Conservation (phyloP, 2,113 vertebrate genomes). For the Ramphastos sulfuratus region DNA sequence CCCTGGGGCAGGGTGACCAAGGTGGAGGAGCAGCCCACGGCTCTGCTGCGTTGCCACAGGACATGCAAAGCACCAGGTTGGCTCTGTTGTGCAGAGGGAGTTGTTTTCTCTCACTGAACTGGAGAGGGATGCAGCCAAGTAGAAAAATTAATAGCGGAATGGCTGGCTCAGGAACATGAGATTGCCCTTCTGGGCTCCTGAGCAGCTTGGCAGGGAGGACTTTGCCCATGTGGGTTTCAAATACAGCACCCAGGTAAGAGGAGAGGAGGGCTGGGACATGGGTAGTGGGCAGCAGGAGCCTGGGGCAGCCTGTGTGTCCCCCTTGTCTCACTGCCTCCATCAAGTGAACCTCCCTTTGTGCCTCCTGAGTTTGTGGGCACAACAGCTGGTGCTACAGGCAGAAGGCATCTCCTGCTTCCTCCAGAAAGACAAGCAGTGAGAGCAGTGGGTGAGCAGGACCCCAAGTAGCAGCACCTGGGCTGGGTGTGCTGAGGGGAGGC, state of each 20-base stretch:
- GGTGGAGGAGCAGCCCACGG: background rate
- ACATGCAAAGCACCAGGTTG: background rate
- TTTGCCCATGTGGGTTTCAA: background rate
- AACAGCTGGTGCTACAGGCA: fast-evolving
- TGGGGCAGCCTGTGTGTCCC: background rate
- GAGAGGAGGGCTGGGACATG: background rate
- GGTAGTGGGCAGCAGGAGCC: background rate
- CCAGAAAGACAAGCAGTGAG: background rate
- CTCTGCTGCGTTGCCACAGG: background rate
- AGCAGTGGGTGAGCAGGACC: background rate
- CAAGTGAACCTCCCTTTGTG: background rate
- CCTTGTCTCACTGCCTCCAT: background rate
- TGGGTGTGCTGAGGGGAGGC: background rate
- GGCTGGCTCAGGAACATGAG: background rate
- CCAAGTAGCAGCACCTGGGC: background rate
- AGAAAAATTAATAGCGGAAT: background rate
- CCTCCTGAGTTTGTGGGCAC: background rate
- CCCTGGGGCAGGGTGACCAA: background rate
- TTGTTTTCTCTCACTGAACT: background rate
- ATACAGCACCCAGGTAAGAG: background rate
- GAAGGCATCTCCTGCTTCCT: background rate
- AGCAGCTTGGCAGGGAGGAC: background rate
- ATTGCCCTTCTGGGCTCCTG: background rate
- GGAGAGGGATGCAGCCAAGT: background rate
- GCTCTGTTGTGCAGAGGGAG: background rate